Conservation (phyloP, 2,797 vertebrate species). For the Picus viridis region DNA sequence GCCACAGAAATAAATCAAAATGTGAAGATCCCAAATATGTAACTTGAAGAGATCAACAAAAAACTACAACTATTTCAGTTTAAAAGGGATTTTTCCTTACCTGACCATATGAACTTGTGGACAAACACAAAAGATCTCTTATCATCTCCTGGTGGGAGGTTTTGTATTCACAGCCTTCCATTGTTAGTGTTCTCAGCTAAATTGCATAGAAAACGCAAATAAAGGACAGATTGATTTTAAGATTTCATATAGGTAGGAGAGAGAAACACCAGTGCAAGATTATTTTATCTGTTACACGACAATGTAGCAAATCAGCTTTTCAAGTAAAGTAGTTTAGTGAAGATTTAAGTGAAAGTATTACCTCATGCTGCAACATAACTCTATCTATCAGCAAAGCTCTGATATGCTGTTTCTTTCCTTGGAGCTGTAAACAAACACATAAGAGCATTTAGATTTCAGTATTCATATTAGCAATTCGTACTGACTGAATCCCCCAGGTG, state of each 20-base stretch:
- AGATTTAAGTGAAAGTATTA: conserved; percentile 62
- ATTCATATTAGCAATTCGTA: not conserved
- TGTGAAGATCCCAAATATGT: not conserved
- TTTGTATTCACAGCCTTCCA: conserved; percentile 94
- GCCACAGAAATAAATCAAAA: not conserved
- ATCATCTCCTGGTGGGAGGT: conserved; percentile 92
- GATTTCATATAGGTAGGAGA: not conserved
- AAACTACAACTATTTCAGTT: not conserved
- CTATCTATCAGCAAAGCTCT: conserved; percentile 94
- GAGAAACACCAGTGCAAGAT: not conserved
- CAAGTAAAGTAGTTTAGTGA: not conserved
- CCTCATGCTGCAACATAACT: conserved; percentile 98
- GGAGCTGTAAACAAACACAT: conserved; percentile 84
- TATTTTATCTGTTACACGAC: not conserved
- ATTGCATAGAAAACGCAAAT: conserved; percentile 17
- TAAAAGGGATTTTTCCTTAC: conserved; percentile 68
- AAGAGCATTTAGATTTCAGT: not conserved
- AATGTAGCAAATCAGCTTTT: not conserved
- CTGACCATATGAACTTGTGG: conserved; percentile 96
- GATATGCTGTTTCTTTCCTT: conserved; percentile 96
- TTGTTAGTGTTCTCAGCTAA: conserved; percentile 92
- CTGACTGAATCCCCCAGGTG: not conserved
- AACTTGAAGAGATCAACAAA: not conserved
- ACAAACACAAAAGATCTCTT: conserved; percentile 91
- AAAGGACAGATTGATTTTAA: not conserved